Evolutionary conservation across 2,113 vertebrate species (phyloP), one percentile per base, ranked within the genome.

Genomic region (Physeter macrocephalus): DNA sequence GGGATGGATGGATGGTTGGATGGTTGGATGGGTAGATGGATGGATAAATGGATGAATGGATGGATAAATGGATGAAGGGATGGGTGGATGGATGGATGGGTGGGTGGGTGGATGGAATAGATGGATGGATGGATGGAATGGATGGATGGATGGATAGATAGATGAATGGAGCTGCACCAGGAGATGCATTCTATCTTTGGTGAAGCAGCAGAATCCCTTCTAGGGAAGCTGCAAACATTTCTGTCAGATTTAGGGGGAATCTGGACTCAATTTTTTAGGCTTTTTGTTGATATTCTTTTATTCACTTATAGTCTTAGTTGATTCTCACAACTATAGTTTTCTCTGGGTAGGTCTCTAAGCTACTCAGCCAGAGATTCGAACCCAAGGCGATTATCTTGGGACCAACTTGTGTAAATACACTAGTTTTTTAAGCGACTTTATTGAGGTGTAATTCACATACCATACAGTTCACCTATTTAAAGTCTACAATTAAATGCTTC

Each of bases 11-110:
- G 29, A 69, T 34, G 4, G 2, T 14, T 31, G 2, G 52, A 57
- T n/a, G 34, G 52, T 1, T 11, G 3, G 6, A 4, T 31, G 14
- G 18, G n/a, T n/a, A n/a, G n/a, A 25, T 46, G 2, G 31, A 3
- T 43, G 8, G 17, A 13, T 57, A 3, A 31, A 15, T 41, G 29
- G 21, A 31, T 54, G 46, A 12, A 39, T 34, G 27, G n/a, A 10
- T 27, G 14, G 23, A 78, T 67, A 57, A 43, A 25, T 17, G 29
- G 18, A 61, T 46, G 8, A 15, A 31, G 29, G 62, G 8, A 34
- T 82, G 29, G 25, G n/a, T 34, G 13, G 13, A 71, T 46, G 49
- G 36, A n/a, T 41, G n/a, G 25, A 39, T 62, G 8, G 0, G 34
- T 39, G 43, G 36, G 18, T 46, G 2, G 0, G 7, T 69, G 23